Conservation (phyloP, 2,113 vertebrate genomes). For the Macrotus californicus region DNA sequence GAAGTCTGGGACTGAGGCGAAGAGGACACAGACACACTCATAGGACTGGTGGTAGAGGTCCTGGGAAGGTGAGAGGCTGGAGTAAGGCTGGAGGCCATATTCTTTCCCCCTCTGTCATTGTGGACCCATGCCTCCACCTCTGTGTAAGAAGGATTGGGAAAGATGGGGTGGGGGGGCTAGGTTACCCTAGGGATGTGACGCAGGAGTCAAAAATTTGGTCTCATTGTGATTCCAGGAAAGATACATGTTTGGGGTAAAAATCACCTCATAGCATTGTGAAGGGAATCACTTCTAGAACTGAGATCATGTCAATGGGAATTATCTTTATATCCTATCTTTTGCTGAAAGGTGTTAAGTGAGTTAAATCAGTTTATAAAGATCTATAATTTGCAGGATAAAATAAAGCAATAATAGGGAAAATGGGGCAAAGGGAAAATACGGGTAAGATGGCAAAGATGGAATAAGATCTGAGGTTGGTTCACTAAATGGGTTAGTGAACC, state of each 20-base stretch:
- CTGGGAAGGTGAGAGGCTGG: constrained; percentile 68
- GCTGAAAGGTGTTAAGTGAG: not conserved
- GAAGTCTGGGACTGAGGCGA: constrained; percentile 91
- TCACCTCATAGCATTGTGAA: not conserved
- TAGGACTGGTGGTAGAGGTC: constrained; percentile 92
- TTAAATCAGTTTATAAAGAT: not conserved
- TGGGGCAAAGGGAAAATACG: not conserved
- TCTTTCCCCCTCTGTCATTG: not conserved
- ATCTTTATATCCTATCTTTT: not conserved
- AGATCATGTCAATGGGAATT: not conserved
- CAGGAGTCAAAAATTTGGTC: not conserved
- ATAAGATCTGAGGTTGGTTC: not conserved
- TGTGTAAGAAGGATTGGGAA: not conserved
- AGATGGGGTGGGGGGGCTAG: not conserved
- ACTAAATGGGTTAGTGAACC: not conserved
- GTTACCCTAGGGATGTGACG: not conserved
- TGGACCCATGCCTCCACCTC: not conserved
- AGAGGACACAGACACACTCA: constrained; percentile 89
- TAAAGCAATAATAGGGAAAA: not conserved
- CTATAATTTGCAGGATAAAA: not conserved
- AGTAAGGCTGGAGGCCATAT: not conserved
- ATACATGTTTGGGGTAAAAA: not conserved
- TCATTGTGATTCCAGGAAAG: not conserved
- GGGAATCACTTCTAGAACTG: not conserved
- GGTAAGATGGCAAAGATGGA: not conserved